A percentile compares a stretch with the other conserved stretches of the same genome.
phyloP scores from a whole-genome alignment of 2,888 invertebrate species.

The Sympetrum striolatum region DNA sequence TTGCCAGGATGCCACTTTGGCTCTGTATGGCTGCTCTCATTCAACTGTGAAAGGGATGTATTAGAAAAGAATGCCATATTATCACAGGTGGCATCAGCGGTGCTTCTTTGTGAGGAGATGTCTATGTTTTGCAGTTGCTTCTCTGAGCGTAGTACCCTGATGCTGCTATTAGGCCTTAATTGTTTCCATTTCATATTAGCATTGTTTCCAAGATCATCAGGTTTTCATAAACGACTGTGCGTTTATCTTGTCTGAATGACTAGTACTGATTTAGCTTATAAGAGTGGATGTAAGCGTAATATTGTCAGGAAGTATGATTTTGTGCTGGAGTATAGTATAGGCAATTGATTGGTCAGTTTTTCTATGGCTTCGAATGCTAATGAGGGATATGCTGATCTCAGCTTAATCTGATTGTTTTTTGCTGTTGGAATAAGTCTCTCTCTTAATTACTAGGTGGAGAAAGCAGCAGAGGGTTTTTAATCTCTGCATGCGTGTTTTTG shows the following conservation, averaged over 20 bases:
- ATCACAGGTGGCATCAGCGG: slow-evolving; percentile 18
- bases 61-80: slow-evolving; percentile 2
- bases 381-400: too few relatives aligned
- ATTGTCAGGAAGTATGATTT: slow-evolving; percentile 21
- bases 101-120: slow-evolving; percentile 21
- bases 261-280: slow-evolving; percentile 32
- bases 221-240: slow-evolving; percentile 8
- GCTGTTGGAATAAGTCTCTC: too few relatives aligned
- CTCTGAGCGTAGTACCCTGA: slow-evolving; percentile 36
- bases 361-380: background rate
- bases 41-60: background rate
- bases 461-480: too few relatives aligned
- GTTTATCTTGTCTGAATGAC: slow-evolving; percentile 13
- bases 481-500: too few relatives aligned
- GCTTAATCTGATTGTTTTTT: too few relatives aligned
- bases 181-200: slow-evolving; percentile 25
- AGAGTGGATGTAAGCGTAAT: background rate
- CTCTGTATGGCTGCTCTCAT: background rate
- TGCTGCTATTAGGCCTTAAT: slow-evolving; percentile 36
- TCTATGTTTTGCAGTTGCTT: slow-evolving; percentile 28
- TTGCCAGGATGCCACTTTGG: slow-evolving; percentile 37
- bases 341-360: background rate
- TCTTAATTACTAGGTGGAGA: too few relatives aligned
- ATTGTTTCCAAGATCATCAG: slow-evolving; percentile 12
- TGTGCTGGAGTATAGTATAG: background rate